Conservation (phyloP, 2,797 vertebrate genomes). For the Catharus ustulatus region DNA sequence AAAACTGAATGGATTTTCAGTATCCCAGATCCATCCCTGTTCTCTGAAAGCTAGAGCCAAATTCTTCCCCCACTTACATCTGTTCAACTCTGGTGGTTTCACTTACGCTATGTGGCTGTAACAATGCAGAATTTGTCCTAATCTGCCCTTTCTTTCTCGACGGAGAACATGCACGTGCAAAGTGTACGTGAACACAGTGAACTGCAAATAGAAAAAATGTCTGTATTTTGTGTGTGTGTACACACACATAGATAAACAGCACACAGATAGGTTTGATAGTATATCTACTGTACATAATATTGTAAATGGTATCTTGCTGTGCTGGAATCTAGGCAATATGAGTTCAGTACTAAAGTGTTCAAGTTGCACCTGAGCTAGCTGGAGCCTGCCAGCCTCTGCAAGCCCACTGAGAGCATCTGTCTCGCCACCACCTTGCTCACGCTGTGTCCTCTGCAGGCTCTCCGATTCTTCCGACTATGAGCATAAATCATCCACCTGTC, state of each 20-base stretch:
- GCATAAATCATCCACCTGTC: conserved; percentile 93
- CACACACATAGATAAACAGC: background rate
- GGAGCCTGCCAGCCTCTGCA: conserved; percentile 81
- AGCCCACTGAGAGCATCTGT: conserved; percentile 88
- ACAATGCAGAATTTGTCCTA: conserved; percentile 58
- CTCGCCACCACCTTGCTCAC: conserved; percentile 80
- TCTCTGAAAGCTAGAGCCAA: conserved; percentile 37
- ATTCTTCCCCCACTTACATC: conserved; percentile 65
- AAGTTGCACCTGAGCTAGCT: conserved; percentile 81
- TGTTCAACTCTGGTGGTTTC: conserved; percentile 59
- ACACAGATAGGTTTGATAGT: conserved; percentile 47
- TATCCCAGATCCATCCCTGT: background rate
- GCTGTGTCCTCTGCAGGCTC: conserved; percentile 81
- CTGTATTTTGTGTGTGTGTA: background rate
- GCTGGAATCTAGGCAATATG: conserved; percentile 77
- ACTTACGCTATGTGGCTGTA: background rate
- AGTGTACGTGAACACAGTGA: background rate
- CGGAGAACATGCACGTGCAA: background rate
- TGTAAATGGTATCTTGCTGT: conserved; percentile 73
- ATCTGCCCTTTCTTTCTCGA: conserved; percentile 45
- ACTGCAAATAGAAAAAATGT: background rate
- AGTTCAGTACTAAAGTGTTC: conserved; percentile 77
- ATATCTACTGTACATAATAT: conserved; percentile 72
- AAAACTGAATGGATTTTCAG: conserved; percentile 1
- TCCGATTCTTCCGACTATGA: conserved; percentile 83